Evolutionary conservation across 2,888 invertebrate species (phyloP).

Genomic region (Caenorhabditis wallacei): DNA sequence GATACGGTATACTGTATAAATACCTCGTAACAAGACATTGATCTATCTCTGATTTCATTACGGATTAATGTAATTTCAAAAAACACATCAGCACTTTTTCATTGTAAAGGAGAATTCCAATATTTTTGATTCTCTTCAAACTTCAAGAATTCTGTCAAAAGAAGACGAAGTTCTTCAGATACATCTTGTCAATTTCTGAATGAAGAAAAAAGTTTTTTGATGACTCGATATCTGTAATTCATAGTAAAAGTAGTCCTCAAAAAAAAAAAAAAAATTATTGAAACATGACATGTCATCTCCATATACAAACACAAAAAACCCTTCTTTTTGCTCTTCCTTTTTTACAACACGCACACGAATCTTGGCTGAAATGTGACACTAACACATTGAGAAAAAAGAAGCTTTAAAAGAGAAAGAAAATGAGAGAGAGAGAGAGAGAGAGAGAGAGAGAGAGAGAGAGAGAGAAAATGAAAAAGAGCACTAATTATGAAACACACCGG

Average conservation of each 20-base stretch:
- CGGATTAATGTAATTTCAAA: too few species aligned
- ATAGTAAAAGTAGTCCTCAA: slow-evolving; percentile 11
- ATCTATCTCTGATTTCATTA: too few species aligned
- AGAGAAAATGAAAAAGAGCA: slow-evolving; percentile 10
- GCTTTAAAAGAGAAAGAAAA: slow-evolving; percentile 8
- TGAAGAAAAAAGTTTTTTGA: background rate
- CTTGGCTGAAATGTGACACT: slow-evolving; percentile 45
- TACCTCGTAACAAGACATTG: too few species aligned
- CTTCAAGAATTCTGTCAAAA: too few species aligned
- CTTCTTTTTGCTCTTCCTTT: slow-evolving; percentile 6
- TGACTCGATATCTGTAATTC: background rate
- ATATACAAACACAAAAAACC: slow-evolving; percentile 10
- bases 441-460: slow-evolving; percentile 1
- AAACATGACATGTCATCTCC: slow-evolving; percentile 53
- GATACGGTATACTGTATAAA: too few species aligned
- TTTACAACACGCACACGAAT: slow-evolving; percentile 31
- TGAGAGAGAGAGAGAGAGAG: slow-evolving; percentile 2
- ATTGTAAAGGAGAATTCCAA: too few species aligned
- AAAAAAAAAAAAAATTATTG: slow-evolving; percentile 12
- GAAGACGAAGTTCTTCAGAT: too few species aligned
- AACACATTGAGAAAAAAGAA: slow-evolving; percentile 36
- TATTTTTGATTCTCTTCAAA: too few species aligned
- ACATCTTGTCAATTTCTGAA: too few species aligned
- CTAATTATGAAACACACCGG: slow-evolving; percentile 38
- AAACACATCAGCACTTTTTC: too few species aligned